Base-by-base conservation (phyloP, 2,888 invertebrate genomes). In the Cyclophora punctaria region DNA sequence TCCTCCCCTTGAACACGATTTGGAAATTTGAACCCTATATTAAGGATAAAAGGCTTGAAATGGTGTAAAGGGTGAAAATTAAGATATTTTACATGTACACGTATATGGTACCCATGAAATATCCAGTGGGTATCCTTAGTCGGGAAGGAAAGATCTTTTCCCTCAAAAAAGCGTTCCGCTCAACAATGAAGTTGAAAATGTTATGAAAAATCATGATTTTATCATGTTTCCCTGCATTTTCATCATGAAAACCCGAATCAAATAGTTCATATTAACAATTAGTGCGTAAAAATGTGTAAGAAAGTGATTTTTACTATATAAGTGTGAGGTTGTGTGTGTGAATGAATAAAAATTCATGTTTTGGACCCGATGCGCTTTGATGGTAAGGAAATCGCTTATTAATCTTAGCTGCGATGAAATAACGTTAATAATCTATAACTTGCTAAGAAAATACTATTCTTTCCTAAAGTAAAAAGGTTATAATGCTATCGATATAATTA, bases 101-200 rank as follows among this genome's bases (percentile, higher is more conserved):
- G 68, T 71, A 67, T 69, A 68, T 73, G 20, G 61, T 60, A 57
- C 53, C 67, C 67, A 78, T 83, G 75, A 82, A 86, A 84, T 84
- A 84, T 84, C 84, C 86, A 86, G 86, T 85, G 81, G 71, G 66
- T 64, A 66, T 63, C 69, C 57, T 61, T 63, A 56, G 59, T 48
- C 50, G 55, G 53, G 48, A 51, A 52, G 47, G 51, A 46, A 45
- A 51, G 57, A 51, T 57, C 54, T 59, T 52, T 54, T 41, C 52
- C 49, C 48, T 44, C n/a, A 40, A 34, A 48, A 50, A 53, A 48
- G 37, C 20, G 6, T 50, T 47, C 48, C 53, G 44, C 44, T 5
- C n/a, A 47, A 55, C 47, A 53, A 60, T 58, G 55, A 54, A 59
- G 54, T 55, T 60, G 20, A 20, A 20, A 49, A 53, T 55, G 53